Base-by-base conservation (phyloP, 2,797 vertebrate species). In the Anguilla obscura region DNA sequence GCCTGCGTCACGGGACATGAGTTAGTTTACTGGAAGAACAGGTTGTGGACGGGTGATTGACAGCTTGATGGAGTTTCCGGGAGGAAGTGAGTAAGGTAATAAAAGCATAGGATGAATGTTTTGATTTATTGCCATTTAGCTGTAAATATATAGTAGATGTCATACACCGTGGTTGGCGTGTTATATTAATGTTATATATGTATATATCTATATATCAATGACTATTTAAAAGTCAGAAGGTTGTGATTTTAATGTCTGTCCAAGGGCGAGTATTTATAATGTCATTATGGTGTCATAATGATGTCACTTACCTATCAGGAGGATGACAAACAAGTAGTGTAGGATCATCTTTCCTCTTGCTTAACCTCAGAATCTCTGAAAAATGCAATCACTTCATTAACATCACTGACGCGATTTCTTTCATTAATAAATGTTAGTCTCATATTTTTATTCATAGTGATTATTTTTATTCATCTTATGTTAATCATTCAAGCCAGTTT, bases 241-340 rank as follows among this genome's bases (percentile, higher is more conserved):
- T 10, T 76, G 71, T 76, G 74, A 45, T 33, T 79, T 79, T 79
- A 18, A 79, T 36, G 27, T 79, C 33, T 40, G 12, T 36, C 27
- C 30, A 14, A 1, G 4, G 16, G 74, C 74, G 7, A 24, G 16
- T 79, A 40, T 74, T 45, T 40, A 79, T 54, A 54, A 54, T 21
- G 74, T 79, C 14, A 45, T 45, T 79, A 45, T 45, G 14, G 18
- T 79, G 74, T 45, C 10, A 40, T 40, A 5, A 79, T 40, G 74
- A 79, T 79, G 74, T 79, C 14, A 45, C 74, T 79, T 16, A 79
- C 74, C 74, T 21, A 79, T 79, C 74, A 79, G 36, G 14, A 79
- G 21, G 18, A 79, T 79, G 36, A 27, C 63, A 27, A 79, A 16
- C 74, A 79, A 36, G 36, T 21, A 40, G 74, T 30, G 74, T 16